phyloP scores from a whole-genome alignment of 1,140 invertebrate species.

The Solenopsis fugax region DNA sequence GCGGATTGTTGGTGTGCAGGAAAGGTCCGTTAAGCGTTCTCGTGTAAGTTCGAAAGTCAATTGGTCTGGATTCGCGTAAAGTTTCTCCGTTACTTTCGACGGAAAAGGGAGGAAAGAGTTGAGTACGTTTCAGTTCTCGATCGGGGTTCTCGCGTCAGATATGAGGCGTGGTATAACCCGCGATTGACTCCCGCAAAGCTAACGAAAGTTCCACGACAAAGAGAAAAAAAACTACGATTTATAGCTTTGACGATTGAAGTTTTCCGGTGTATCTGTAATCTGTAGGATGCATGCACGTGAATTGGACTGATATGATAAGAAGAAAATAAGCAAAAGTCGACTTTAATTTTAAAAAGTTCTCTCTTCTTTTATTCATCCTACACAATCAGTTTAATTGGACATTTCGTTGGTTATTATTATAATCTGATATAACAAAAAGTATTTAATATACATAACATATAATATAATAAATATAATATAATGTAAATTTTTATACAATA shows the following conservation, averaged over 20 bases:
- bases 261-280: constrained; percentile 36
- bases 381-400: not conserved
- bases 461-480: not conserved
- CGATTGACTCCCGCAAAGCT: constrained; percentile 38
- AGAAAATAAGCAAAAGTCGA: not conserved
- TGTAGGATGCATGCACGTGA: constrained; percentile 2
- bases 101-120: constrained; percentile 43
- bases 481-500: not conserved
- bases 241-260: constrained; percentile 32
- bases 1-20: constrained; percentile 34
- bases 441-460: too few relatives aligned
- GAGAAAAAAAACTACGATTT: constrained; percentile 25
- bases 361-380: not conserved
- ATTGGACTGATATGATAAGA: constrained; percentile 26
- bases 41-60: constrained; percentile 59
- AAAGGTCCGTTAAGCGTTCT: constrained; percentile 57
- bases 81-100: constrained; percentile 43
- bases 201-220: constrained; percentile 36
- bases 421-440: not conserved
- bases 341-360: not conserved
- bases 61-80: constrained; percentile 48
- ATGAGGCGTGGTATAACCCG: constrained; percentile 20
- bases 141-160: constrained; percentile 46
- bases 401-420: not conserved
- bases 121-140: constrained; percentile 41